A percentile compares a stretch with the other conserved stretches of the same genome.
These are phyloP conservation scores for Sweltsa coloradensis DNA, from an alignment of 1,140 invertebrate species.

Conservation along the genomic window DNA sequence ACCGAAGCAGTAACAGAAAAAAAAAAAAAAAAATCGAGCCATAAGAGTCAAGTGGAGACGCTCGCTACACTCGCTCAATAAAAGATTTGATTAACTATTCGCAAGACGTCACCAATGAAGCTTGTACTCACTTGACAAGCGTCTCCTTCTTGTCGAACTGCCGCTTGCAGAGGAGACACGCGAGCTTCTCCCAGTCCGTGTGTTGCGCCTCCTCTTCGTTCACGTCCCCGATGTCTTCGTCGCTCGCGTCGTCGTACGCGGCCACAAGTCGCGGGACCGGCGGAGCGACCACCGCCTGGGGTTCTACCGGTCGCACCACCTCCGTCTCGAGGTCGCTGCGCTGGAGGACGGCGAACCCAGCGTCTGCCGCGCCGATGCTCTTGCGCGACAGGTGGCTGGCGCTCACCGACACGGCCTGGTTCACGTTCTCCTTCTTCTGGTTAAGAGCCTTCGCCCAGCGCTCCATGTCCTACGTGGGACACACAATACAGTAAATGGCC, in stretches of 20 bases:
- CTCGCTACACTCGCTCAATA: no score
- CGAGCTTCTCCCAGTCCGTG: constrained; percentile 39
- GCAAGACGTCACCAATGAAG: no score
- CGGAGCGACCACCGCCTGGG: not conserved
- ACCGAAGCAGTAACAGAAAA: no score
- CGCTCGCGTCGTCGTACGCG: no score
- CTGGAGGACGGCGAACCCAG: not conserved
- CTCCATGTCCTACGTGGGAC: constrained; percentile 17
- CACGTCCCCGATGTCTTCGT: constrained; percentile 23
- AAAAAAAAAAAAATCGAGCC: no score
- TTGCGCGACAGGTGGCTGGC: not conserved
- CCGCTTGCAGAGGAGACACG: constrained; percentile 50
- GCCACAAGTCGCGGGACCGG: constrained; percentile 24
- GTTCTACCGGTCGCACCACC: no score
- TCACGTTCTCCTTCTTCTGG: constrained; percentile 3
- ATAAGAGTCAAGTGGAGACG: no score
- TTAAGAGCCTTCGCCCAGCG: constrained; percentile 3
- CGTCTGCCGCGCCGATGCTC: not conserved
- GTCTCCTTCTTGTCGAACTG: constrained; percentile 43
- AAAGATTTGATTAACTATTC: no score
- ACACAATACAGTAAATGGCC: no score
- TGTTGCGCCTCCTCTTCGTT: constrained; percentile 31
- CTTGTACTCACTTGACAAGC: constrained; percentile 32
- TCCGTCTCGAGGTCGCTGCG: not conserved
- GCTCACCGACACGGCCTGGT: not conserved